These are phyloP conservation scores for Pterocles orientalis DNA, from an alignment of 2,113 vertebrate genomes.

Conservation along the genomic window DNA sequence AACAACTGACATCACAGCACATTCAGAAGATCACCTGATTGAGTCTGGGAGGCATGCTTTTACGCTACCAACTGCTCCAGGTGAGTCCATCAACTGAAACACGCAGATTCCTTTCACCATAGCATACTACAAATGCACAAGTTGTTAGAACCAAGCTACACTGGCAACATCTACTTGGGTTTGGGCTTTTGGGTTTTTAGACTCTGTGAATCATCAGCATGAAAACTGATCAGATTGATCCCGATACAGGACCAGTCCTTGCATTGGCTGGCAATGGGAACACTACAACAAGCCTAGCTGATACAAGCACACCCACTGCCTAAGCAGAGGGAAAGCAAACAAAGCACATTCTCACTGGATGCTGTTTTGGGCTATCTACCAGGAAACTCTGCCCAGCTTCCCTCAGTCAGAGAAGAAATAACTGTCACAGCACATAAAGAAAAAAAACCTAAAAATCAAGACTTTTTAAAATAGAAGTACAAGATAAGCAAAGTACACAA, in stretches of 20 bases:
- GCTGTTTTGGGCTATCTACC: not conserved
- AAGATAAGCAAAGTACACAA: not conserved
- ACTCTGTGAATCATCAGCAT: not conserved
- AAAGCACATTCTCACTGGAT: not conserved
- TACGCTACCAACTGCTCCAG: not conserved
- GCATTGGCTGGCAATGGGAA: not conserved
- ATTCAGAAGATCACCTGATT: not conserved
- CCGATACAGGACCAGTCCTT: not conserved
- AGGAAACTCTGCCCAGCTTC: not conserved
- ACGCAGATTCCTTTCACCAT: not conserved
- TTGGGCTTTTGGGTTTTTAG: not conserved
- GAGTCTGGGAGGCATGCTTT: not conserved
- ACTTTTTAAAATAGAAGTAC: not conserved
- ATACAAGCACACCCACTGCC: not conserved
- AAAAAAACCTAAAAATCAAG: not conserved
- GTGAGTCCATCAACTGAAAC: not conserved
- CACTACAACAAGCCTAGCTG: not conserved
- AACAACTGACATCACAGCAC: not conserved
- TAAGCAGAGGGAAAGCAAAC: not conserved
- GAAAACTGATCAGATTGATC: not conserved
- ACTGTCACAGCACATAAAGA: not conserved
- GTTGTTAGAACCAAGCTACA: not conserved
- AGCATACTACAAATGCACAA: too few species aligned
- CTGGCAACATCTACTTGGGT: not conserved
- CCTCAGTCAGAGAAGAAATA: not conserved